Evolutionary conservation across 2,113 vertebrate genomes (phyloP).

Genomic region (Indri indri): DNA sequence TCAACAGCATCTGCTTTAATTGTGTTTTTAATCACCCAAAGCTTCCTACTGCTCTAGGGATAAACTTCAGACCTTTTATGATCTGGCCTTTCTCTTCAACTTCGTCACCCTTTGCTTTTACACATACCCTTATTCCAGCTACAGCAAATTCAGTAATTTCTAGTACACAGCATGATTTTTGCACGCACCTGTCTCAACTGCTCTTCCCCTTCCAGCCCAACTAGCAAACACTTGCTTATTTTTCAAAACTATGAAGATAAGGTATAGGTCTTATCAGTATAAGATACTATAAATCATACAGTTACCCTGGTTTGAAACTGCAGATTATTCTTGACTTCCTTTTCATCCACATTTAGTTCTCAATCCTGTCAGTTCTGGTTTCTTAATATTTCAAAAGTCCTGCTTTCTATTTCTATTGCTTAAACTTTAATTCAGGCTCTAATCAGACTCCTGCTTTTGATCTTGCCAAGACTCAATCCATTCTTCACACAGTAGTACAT

Average conservation of each 20-base stretch:
- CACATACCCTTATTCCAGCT: neutral
- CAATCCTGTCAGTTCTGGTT: neutral
- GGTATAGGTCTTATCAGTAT: neutral
- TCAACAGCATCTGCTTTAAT: neutral
- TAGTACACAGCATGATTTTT: neutral
- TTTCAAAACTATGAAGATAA: neutral
- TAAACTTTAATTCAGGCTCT: neutral
- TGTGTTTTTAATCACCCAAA: neutral
- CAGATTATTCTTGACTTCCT: neutral
- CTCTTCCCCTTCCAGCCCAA: neutral
- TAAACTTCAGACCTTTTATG: neutral
- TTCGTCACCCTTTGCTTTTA: slow-evolving; percentile 11
- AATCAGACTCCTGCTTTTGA: neutral
- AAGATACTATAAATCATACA: neutral
- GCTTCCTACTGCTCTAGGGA: neutral
- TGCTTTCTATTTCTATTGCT: slow-evolving; percentile 16
- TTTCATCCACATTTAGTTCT: neutral
- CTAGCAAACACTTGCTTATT: neutral
- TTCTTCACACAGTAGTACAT: neutral
- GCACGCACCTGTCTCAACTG: neutral
- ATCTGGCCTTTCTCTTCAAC: neutral
- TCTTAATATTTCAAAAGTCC: neutral
- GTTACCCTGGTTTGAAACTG: neutral
- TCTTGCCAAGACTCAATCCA: neutral
- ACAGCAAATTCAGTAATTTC: neutral